phyloP scores from a whole-genome alignment of 30 jellyfish, hydroid and myxozoan species.

The Hydractinia symbiolongicarpus region DNA sequence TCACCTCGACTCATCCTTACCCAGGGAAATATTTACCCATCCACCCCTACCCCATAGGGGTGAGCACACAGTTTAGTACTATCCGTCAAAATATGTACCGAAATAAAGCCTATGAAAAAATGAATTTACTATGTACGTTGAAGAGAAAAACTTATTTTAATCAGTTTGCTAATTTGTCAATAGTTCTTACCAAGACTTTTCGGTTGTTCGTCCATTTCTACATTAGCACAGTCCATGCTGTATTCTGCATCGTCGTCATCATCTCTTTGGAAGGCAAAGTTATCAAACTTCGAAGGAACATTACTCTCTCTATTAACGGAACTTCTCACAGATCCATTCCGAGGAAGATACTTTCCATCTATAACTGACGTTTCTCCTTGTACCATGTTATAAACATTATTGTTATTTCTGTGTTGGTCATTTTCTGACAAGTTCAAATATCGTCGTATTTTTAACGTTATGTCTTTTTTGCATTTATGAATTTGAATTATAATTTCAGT shows the following conservation, averaged over 20 bases:
- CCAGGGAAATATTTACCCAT: no score
- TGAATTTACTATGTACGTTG: no score
- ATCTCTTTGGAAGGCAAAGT: slow-evolving; percentile 80
- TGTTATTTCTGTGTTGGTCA: slow-evolving; percentile 6
- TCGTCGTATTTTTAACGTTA: slow-evolving; percentile 61
- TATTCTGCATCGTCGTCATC: slow-evolving; percentile 58
- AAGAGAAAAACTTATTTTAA: no score
- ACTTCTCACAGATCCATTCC: slow-evolving; percentile 26
- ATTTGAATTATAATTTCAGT: slow-evolving; percentile 83
- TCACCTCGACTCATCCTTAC: no score
- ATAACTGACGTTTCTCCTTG: slow-evolving; percentile 57
- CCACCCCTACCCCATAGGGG: no score
- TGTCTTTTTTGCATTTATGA: slow-evolving; percentile 69
- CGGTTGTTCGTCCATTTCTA: slow-evolving; percentile 6
- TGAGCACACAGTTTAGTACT: no score
- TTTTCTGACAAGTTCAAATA: slow-evolving; percentile 25
- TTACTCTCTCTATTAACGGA: slow-evolving; percentile 26
- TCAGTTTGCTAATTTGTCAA: no score
- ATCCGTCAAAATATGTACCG: no score
- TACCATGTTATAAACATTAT: slow-evolving; percentile 47
- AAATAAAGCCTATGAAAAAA: no score
- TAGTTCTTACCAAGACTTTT: slow-evolving; percentile 23
- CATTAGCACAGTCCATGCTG: background rate
- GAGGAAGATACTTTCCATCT: slow-evolving; percentile 34
- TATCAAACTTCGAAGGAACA: slow-evolving; percentile 54